These are phyloP conservation scores for Cyphomyrmex costatus DNA, from an alignment of 1,140 invertebrate species.

Conservation along the genomic window DNA sequence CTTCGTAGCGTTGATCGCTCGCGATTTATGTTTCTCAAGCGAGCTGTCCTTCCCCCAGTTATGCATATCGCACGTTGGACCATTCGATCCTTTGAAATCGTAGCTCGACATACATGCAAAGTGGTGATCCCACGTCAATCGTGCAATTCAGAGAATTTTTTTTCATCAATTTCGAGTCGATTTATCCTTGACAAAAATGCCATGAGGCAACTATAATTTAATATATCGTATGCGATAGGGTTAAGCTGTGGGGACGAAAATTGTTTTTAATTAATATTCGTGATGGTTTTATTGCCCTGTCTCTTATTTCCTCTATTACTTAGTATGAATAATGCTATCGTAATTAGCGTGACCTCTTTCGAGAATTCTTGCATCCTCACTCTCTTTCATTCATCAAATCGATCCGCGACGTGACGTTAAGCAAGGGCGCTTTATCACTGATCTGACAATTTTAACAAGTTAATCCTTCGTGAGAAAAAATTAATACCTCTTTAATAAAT, in stretches of 20 bases:
- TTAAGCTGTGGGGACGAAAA: not conserved
- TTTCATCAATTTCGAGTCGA: not conserved
- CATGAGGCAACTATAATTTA: not conserved
- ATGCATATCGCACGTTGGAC: slow-evolving; percentile 18
- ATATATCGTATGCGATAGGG: not conserved
- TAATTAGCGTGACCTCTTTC: slow-evolving; percentile 56
- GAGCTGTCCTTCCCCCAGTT: slow-evolving; percentile 36
- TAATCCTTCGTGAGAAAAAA: slow-evolving; percentile 26
- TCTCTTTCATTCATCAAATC: slow-evolving; percentile 63
- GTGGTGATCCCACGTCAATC: not conserved
- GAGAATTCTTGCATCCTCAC: slow-evolving; percentile 46
- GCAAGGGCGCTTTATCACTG: slow-evolving; percentile 51
- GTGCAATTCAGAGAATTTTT: not conserved
- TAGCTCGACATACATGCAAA: not conserved
- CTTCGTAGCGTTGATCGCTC: slow-evolving; percentile 27
- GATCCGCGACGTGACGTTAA: slow-evolving; percentile 49
- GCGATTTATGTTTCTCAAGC: slow-evolving; percentile 34
- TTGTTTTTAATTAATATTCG: slow-evolving; percentile 56
- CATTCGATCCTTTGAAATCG: slow-evolving; percentile 22
- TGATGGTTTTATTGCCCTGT: slow-evolving; percentile 26
- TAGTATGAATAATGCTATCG: slow-evolving; percentile 47
- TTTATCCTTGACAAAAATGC: slow-evolving; percentile 3
- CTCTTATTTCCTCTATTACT: slow-evolving; percentile 42
- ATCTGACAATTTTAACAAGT: slow-evolving; percentile 58
- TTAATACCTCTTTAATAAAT: slow-evolving; percentile 28